Percentiles rank a stretch among this genome's conserved stretches.
Evolutionary conservation across 2,113 vertebrate genomes (phyloP).

Genomic region (Platichthys stellatus): DNA sequence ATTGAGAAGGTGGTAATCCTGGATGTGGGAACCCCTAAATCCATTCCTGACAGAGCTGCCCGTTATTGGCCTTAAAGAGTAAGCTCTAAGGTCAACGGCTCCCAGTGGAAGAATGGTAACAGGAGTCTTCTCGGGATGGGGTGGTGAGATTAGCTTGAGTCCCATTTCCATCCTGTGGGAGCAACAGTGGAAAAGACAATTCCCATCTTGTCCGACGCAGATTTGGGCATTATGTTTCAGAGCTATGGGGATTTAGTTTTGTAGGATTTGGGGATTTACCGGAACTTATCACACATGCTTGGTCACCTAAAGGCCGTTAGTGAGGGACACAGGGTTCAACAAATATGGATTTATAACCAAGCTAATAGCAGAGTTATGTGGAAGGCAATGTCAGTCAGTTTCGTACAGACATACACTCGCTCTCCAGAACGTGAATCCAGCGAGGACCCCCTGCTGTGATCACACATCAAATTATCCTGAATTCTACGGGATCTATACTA

Average conservation of each 20-base stretch:
- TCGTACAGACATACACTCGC: too few species aligned
- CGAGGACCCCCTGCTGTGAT: too few species aligned
- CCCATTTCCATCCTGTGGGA: constrained; percentile 56
- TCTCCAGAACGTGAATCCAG: background rate
- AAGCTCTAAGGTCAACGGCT: constrained; percentile 28
- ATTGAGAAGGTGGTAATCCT: background rate
- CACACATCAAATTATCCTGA: too few species aligned
- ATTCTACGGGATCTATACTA: too few species aligned
- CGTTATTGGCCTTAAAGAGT: constrained; percentile 15
- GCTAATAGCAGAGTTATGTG: background rate
- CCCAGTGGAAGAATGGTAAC: constrained; percentile 48
- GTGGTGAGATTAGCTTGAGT: constrained; percentile 49
- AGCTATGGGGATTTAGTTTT: constrained; percentile 46
- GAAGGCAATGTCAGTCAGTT: background rate
- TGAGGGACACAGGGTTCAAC: constrained; percentile 14
- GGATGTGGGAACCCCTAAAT: background rate
- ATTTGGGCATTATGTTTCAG: constrained; percentile 59
- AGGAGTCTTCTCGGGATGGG: constrained; percentile 42
- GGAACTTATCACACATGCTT: constrained; percentile 36
- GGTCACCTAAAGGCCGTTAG: constrained; percentile 45
- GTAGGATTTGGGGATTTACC: constrained; percentile 65
- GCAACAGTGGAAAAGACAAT: constrained; percentile 56
- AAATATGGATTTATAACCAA: constrained; percentile 25
- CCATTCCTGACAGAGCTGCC: constrained; percentile 36
- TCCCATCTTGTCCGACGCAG: constrained; percentile 57